Base-by-base conservation (phyloP, 2,888 invertebrate genomes). In the Dolichopus griseipennis region DNA sequence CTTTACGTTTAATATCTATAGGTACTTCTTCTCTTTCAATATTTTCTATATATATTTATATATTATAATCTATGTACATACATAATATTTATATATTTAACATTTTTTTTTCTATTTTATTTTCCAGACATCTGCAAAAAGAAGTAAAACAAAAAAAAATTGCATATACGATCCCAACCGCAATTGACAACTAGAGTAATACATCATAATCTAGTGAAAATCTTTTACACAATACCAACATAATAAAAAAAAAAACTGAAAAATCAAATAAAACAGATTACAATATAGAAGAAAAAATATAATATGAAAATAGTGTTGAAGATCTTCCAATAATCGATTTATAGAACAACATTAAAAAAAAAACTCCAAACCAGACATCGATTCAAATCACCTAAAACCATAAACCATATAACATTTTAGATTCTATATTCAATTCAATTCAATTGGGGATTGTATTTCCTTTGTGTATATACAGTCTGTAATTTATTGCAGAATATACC, bases 201-300 rank as follows among this genome's bases (percentile, higher is more conserved):
- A 52, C n/a, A 52, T 52, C 52, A 52, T 18, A 52, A 52, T 52
- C 52, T 52, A 52, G 52, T 52, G 52, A 52, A 52, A 52, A 52
- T 18, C 52, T 10, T 52, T 15, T 52, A 6, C 52, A 52, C 18
- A 52, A 52, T 41, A 41, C 15, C 27, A 27, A 27, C 27, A 27
- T 4, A 27, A 27, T 27, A 27, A 27, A 4, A 27, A 27, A 27
- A 27, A 27, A 27, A n/a, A n/a, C n/a, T n/a, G 27, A 27, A 27
- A 27, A 27, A 27, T 27, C 27, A 27, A 27, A 27, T 27, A 27
- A 27, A 27, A 27, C n/a, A 27, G 27, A 27, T 27, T 27, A 27
- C 27, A n/a, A n/a, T n/a, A n/a, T 5, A 27, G 27, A 27, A 41
- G 41, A 41, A 41, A 52, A 52, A 52, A 52, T 52, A 37, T 7